Base-by-base conservation (phyloP, 2,888 invertebrate genomes). In the Dione vanillae region DNA sequence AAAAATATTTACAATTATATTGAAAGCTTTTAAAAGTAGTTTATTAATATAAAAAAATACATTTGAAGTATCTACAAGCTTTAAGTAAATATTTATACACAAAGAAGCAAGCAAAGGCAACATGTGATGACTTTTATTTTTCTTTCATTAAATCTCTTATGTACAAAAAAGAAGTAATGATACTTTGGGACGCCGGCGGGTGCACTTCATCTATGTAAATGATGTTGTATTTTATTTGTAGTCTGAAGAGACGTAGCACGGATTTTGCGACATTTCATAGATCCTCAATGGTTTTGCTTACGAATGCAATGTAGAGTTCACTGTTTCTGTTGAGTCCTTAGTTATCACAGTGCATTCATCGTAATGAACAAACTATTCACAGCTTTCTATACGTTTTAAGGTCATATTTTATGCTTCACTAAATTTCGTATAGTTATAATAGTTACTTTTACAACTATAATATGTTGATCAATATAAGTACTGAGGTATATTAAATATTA, bases 161-260 rank as follows among this genome's bases (percentile, higher is more conserved):
- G 27, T 6, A 12, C 37, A 51, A 64, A 64, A 19, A 49, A 37
- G 16, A 35, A 19, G 49, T 49, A 19, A 35, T 49, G 16, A 12
- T 49, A 35, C 19, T 68, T 49, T 45, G 59, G n/a, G 47, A 68
- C 47, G 47, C 40, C 61, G 20, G n/a, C 49, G 41, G 68, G 14
- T 43, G 35, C 41, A 27, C 51, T 19, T 12, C 37, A 16, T 65
- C 27, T 64, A 37, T 67, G 67, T 67, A 67, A 58, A 40, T 68
- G 45, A 68, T 54, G 62, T 68, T 68, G 35, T 67, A 49, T 62
- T 62, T 68, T 68, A 62, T 68, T 68, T 68, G 68, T 68, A 47
- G 68, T 68, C 68, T 68, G 62, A 62, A 68, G 68, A 62, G 68
- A 62, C 68, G 43, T 45, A 51, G 59, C 35, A 35, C 1, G 49